Percentiles rank a stretch among this genome's conserved stretches.
phyloP scores from a whole-genome alignment of 2,888 invertebrate genomes.

The Sepioteuthis lessoniana region DNA sequence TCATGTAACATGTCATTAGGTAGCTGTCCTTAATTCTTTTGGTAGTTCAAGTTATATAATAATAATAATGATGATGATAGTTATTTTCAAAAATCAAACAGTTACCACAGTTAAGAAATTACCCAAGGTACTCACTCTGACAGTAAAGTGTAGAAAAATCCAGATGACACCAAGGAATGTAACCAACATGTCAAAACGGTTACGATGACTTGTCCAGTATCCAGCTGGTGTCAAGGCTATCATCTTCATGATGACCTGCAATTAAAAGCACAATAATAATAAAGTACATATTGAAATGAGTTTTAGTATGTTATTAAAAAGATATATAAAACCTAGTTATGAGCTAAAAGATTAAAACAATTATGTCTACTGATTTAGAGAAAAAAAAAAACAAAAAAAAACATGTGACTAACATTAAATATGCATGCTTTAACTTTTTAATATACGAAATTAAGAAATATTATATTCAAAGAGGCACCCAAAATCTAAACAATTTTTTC shows the following conservation, averaged over 20 bases:
- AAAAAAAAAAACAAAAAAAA: no score
- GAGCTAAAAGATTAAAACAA: neutral
- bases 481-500: no score
- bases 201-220: conserved; percentile 98
- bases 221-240: conserved; percentile 98
- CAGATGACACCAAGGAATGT: conserved; percentile 96
- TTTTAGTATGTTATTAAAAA: neutral
- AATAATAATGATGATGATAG: neutral
- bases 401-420: no score
- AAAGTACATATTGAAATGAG: neutral
- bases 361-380: neutral
- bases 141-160: conserved; percentile 93
- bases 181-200: conserved; percentile 96
- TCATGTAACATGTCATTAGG: no score
- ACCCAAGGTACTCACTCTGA: conserved; percentile 70
- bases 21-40: no score
- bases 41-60: no score
- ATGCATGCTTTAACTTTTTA: no score
- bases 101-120: neutral
- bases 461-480: no score
- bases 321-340: neutral
- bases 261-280: neutral
- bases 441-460: no score
- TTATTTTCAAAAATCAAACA: neutral
- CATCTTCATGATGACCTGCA: conserved; percentile 92